Base-by-base conservation (phyloP, 2,797 vertebrate species). In the Xiphophorus birchmanni region DNA sequence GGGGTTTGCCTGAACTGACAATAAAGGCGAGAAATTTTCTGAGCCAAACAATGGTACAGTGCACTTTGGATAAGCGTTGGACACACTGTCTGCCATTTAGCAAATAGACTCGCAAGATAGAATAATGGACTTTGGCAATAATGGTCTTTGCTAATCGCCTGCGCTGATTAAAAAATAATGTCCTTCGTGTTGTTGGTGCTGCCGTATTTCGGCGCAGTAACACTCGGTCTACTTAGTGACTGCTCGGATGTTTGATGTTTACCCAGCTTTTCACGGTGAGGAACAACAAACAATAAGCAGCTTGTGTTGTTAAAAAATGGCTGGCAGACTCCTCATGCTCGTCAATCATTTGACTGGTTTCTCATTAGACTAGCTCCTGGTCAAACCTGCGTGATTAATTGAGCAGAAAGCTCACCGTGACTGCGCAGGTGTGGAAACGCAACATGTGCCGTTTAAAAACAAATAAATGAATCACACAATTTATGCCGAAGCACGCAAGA, bases 31-130 rank as follows among this genome's bases (percentile, higher is more conserved):
- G 92, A 89, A 90, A 90, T 86, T 92, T 92, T 94, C 93, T 79
- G 93, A 95, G 93, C 91, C 93, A 93, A 95, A 94, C 93, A 94
- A 94, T 93, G 93, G 93, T 94, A 93, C 93, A 94, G 91, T 94
- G 94, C 94, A 94, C 93, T 95, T 94, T 94, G 93, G 94, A 92
- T 94, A 93, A 94, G 92, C 92, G 80, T 90, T 87, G 84, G 82
- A 87, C 90, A 91, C 89, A 92, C 89, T 82, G 87, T 79, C 91
- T 93, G 91, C 91, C 93, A 93, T 94, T 94, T 94, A 94, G 93
- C 87, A 92, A 93, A 95, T 93, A 93, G 90, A 94, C 90, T 87
- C 90, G 84, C 81, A 47, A 89, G 87, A 86, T 90, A 87, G 89
- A 92, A 92, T 92, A 94, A 92, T 92, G 85, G 90, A 92, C 87